Conservation (phyloP, 2,888 invertebrate genomes). For the Sceliomorpha sp. region DNA sequence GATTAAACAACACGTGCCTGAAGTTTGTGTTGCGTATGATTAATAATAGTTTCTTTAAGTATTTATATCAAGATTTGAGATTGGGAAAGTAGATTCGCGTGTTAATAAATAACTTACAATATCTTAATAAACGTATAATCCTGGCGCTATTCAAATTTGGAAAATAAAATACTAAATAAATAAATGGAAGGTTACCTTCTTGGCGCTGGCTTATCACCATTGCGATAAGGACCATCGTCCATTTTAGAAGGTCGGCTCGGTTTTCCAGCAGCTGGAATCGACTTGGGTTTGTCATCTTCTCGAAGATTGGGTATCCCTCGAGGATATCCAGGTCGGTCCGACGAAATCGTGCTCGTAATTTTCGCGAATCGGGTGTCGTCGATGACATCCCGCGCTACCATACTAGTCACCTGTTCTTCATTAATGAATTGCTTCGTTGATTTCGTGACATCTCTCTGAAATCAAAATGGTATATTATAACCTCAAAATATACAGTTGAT, state of each 20-base stretch:
- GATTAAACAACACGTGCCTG: too few species aligned
- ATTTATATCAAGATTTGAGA: too few species aligned
- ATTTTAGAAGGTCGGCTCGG: slow-evolving; percentile 66
- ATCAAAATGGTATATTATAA: too few species aligned
- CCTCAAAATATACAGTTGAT: too few species aligned
- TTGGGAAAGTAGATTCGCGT: too few species aligned
- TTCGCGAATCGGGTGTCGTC: slow-evolving; percentile 67
- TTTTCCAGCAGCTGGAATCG: slow-evolving; percentile 71
- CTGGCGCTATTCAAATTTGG: too few species aligned
- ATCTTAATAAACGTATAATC: too few species aligned
- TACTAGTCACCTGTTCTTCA: slow-evolving; percentile 67
- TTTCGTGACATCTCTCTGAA: slow-evolving; percentile 73
- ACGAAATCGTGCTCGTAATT: slow-evolving; percentile 58
- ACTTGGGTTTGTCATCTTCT: slow-evolving; percentile 71
- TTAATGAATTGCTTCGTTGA: slow-evolving; percentile 69
- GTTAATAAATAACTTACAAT: too few species aligned
- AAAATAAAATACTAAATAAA: too few species aligned
- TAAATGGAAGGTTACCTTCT: slow-evolving; percentile 57
- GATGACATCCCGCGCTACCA: slow-evolving; percentile 71
- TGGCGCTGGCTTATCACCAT: slow-evolving; percentile 49
- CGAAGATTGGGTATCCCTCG: slow-evolving; percentile 71
- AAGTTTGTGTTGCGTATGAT: too few species aligned
- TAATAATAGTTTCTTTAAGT: too few species aligned
- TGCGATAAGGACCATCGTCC: slow-evolving; percentile 59
- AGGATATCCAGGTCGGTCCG: slow-evolving; percentile 68